phyloP scores from a whole-genome alignment of 2,797 vertebrate genomes.

The Lemur catta region DNA sequence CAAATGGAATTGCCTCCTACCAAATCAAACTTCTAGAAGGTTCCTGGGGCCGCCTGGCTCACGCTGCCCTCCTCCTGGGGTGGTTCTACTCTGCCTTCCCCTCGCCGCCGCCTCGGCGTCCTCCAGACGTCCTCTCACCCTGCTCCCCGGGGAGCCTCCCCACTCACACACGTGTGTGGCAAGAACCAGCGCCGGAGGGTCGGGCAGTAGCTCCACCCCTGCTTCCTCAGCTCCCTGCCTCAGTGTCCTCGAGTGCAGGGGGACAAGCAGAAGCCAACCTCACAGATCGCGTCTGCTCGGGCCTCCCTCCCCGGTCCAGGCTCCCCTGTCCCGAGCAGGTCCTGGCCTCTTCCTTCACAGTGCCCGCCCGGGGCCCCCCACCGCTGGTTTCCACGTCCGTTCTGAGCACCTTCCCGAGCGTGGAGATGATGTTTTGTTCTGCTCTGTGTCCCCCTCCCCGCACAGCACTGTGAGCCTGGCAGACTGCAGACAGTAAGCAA shows the following conservation, averaged over 20 bases:
- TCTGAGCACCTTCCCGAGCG: rapidly evolving
- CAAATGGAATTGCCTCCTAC: not conserved
- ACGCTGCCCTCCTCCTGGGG: rapidly evolving
- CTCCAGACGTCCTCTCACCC: rapidly evolving
- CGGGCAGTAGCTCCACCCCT: rapidly evolving
- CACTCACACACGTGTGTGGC: rapidly evolving
- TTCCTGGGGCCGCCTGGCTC: not conserved
- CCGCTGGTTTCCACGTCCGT: rapidly evolving
- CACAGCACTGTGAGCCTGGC: rapidly evolving
- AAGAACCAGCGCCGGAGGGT: rapidly evolving
- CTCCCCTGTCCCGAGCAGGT: not conserved
- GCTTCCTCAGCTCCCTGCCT: rapidly evolving
- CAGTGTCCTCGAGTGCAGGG: rapidly evolving
- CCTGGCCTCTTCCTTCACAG: rapidly evolving
- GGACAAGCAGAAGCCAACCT: not conserved
- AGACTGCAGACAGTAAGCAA: rapidly evolving
- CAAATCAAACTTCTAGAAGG: not conserved
- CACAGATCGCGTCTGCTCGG: not conserved
- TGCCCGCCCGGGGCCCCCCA: rapidly evolving
- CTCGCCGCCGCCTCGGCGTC: rapidly evolving
- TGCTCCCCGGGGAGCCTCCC: not conserved
- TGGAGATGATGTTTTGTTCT: rapidly evolving
- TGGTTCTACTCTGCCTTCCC: not conserved
- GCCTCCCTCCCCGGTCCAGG: rapidly evolving
- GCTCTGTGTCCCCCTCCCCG: not conserved